These are phyloP conservation scores for Triplophysa tibetana DNA, from an alignment of 2,113 vertebrate species.

Conservation along the genomic window DNA sequence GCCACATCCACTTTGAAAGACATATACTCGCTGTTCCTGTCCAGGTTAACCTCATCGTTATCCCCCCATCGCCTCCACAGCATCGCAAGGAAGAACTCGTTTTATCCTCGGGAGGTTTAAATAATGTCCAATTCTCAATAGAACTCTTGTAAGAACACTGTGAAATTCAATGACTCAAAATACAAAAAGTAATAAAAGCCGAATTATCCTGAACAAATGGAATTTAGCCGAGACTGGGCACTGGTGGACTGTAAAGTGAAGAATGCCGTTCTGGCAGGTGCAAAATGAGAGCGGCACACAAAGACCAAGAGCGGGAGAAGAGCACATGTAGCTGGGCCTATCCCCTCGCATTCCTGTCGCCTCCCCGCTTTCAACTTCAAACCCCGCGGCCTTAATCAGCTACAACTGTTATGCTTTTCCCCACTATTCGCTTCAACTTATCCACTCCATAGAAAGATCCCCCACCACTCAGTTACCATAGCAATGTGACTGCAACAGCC, in stretches of 20 bases:
- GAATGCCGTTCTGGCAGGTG: conserved; percentile 42
- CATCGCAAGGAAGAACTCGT: not conserved
- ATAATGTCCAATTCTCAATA: conserved; percentile 13
- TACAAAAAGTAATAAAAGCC: conserved; percentile 51
- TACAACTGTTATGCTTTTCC: conserved; percentile 53
- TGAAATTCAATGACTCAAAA: conserved; percentile 43
- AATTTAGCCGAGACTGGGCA: conserved; percentile 38
- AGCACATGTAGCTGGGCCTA: conserved; percentile 24
- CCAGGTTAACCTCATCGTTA: conserved; percentile 16
- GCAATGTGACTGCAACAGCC: conserved; percentile 58
- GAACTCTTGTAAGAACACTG: conserved; percentile 40
- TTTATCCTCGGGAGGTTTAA: conserved; percentile 29
- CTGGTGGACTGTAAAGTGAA: conserved; percentile 12
- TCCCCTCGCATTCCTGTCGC: not conserved
- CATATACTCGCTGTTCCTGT: not conserved
- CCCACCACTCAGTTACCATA: conserved; percentile 60
- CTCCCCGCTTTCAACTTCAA: conserved; percentile 48
- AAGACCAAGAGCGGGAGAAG: conserved; percentile 38
- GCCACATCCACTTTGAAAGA: no score
- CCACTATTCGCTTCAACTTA: conserved; percentile 59
- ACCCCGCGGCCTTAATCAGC: conserved; percentile 53
- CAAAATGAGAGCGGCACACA: conserved; percentile 27
- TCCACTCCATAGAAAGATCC: conserved; percentile 54
- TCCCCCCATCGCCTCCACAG: not conserved
- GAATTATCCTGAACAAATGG: conserved; percentile 54